Base-by-base conservation (phyloP, 2,113 vertebrate species). In the Pteronura brasiliensis region DNA sequence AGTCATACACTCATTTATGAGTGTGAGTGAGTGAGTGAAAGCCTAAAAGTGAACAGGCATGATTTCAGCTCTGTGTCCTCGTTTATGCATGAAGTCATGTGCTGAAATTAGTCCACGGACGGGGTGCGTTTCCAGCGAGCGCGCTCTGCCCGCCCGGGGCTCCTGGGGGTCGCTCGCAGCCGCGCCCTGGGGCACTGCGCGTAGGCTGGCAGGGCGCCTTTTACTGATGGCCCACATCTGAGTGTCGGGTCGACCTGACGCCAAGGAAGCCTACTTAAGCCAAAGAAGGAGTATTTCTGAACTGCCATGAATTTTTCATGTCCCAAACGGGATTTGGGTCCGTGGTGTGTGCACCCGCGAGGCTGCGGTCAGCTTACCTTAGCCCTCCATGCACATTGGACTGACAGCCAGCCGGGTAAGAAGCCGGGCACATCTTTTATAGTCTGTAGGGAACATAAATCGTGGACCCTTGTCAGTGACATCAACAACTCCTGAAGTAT, bases 371-470 rank as follows among this genome's bases (percentile, higher is more conserved):
- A 86, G 90, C 98, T 99, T 98, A 99, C 99, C 98, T 99, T 99
- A 99, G 98, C 99, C 99, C 97, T 99, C 99, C 96, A 99, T 99
- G 98, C 99, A 99, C 98, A 99, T 98, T 1, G 99, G 99, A 98
- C 99, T 99, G 96, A 99, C 99, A 5, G 99, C 99, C 98, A 99
- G 98, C 96, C 99, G 99, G 12, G 99, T 99, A 72, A 99, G 99
- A 94, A 99, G 99, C 98, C 99, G 98, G 29, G 99, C 99, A 96
- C 99, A 99, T 99, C 99, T 99, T 99, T 99, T 99, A 94, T 99
- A 99, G 98, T 99, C 99, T 99, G 96, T 47, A 89, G 95, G 55
- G 95, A 71, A 97, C 93, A 97, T 95, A 96, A 52, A 96, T n/a
- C 92, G 98, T 90, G 93, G 92, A 79, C 14, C 31, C 34, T 59